Evolutionary conservation across 2,113 vertebrate genomes (phyloP).

Genomic region (Vimba vimba): DNA sequence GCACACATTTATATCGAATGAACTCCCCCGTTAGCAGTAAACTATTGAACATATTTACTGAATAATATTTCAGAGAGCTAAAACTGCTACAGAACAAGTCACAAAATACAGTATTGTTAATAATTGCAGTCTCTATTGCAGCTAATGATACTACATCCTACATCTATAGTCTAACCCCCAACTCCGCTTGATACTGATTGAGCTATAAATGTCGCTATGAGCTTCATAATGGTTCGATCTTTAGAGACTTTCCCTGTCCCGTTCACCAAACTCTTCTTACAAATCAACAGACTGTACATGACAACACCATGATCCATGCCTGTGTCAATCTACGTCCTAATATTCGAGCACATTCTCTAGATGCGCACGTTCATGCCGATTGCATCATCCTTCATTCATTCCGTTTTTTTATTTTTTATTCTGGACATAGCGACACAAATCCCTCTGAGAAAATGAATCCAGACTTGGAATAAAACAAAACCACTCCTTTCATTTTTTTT

Average conservation of each 20-base stretch:
- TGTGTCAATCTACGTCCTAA: constrained; percentile 71
- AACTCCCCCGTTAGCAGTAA: constrained; percentile 70
- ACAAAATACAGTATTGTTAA: constrained; percentile 76
- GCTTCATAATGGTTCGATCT: constrained; percentile 52
- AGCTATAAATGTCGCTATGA: constrained; percentile 64
- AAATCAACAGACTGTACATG: constrained; percentile 65
- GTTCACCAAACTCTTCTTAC: constrained; percentile 62
- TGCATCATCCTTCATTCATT: constrained; percentile 50
- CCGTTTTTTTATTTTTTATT: constrained; percentile 33
- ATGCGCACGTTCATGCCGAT: constrained; percentile 44
- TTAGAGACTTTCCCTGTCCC: constrained; percentile 17
- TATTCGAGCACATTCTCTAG: constrained; percentile 60
- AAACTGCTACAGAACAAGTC: constrained; percentile 80
- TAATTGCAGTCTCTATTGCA: constrained; percentile 74
- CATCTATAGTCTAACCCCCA: constrained; percentile 53
- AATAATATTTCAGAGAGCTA: constrained; percentile 69
- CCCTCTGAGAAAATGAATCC: constrained; percentile 61
- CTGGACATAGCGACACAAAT: constrained; percentile 9
- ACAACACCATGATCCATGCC: constrained; percentile 72
- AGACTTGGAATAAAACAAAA: constrained; percentile 61
- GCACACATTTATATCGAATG: constrained; percentile 76
- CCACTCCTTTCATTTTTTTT: constrained; percentile 49
- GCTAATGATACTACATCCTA: constrained; percentile 72
- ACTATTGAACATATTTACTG: constrained; percentile 68
- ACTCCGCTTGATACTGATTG: constrained; percentile 43